Conservation (phyloP, 2,888 invertebrate species). For the Tupiocoris notatus region DNA sequence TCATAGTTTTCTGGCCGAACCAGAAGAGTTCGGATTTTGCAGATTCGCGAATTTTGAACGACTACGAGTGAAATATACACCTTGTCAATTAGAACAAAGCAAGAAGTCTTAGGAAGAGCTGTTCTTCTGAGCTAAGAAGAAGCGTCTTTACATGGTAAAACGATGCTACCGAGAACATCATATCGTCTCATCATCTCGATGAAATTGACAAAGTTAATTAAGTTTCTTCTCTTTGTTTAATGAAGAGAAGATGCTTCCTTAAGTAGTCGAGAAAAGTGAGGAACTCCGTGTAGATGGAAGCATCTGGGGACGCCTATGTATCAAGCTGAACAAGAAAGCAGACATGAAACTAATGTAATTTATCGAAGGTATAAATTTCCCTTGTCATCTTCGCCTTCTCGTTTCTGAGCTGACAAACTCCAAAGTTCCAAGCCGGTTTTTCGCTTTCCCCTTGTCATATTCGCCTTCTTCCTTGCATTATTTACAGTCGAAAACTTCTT, state of each 20-base stretch:
- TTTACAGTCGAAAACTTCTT: conserved; percentile 46
- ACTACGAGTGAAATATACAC: too few relatives aligned
- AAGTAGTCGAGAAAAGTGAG: neutral
- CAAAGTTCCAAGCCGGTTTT: neutral
- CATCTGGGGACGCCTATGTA: neutral
- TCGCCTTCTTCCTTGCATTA: conserved; percentile 36
- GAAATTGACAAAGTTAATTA: neutral
- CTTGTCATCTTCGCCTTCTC: conserved; percentile 6
- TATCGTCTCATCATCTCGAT: neutral
- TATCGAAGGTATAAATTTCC: conserved; percentile 32
- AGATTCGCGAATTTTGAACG: too few relatives aligned
- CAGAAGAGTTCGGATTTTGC: too few relatives aligned
- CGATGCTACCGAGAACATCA: too few relatives aligned
- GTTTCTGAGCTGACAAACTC: conserved; percentile 2
- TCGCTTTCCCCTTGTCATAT: neutral
- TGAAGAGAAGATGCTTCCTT: neutral
- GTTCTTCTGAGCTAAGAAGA: too few relatives aligned
- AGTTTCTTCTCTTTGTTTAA: neutral
- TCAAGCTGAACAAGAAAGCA: neutral
- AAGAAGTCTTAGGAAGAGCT: too few relatives aligned
- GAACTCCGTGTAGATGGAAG: neutral
- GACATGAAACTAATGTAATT: conserved; percentile 3
- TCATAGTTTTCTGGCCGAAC: too few relatives aligned
- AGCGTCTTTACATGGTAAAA: too few relatives aligned
- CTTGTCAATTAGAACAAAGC: too few relatives aligned